phyloP scores from a whole-genome alignment of 2,113 vertebrate genomes.

The Odocoileus virginianus region DNA sequence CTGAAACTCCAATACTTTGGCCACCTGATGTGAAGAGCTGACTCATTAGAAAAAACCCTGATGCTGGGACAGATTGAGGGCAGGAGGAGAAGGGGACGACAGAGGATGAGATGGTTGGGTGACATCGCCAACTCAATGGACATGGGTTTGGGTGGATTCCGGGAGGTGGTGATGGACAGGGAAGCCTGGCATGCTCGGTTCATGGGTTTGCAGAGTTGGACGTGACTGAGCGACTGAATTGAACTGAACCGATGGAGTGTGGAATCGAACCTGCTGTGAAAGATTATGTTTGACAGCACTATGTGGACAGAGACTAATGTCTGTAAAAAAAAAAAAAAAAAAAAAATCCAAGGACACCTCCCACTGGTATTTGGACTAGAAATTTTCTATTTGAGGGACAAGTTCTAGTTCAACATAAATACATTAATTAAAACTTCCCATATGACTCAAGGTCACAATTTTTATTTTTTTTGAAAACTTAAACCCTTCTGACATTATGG shows the following conservation, averaged over 20 bases:
- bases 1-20: background rate
- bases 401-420: background rate
- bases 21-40: background rate
- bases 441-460: background rate
- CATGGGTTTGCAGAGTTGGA: background rate
- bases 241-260: background rate
- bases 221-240: background rate
- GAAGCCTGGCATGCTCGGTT: rapidly evolving
- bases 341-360: background rate
- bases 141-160: background rate
- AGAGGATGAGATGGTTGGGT: background rate
- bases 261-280: background rate
- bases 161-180: background rate
- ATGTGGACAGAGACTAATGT: background rate
- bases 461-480: background rate
- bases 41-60: background rate
- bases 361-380: background rate
- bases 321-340: background rate
- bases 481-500: background rate
- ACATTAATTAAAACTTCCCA: background rate
- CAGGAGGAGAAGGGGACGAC: background rate
- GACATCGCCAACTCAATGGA: background rate
- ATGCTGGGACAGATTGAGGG: background rate
- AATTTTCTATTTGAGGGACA: background rate
- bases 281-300: background rate